Conservation (phyloP, 2,113 vertebrate genomes). For the Aphyosemion australe region DNA sequence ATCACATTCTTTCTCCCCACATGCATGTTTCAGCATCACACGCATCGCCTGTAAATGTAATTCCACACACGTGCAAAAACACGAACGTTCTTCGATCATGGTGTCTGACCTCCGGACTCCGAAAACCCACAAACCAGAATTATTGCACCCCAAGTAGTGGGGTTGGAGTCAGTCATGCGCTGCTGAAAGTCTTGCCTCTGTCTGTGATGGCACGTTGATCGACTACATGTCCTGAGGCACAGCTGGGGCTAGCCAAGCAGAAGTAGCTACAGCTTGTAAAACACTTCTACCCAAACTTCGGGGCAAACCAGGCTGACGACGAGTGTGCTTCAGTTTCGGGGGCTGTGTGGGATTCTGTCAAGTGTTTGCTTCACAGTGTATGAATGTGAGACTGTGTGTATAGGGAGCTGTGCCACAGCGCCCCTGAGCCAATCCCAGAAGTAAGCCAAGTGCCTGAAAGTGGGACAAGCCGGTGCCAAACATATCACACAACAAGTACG, state of each 20-base stretch:
- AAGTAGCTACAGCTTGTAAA: conserved; percentile 51
- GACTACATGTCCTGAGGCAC: conserved; percentile 44
- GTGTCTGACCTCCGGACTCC: conserved; percentile 41
- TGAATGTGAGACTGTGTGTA: conserved; percentile 13
- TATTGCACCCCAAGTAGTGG: conserved; percentile 46
- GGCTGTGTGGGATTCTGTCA: conserved; percentile 21
- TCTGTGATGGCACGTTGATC: conserved; percentile 56
- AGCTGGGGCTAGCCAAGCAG: conserved; percentile 49
- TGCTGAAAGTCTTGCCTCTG: conserved; percentile 45
- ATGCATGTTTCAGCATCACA: conserved; percentile 29
- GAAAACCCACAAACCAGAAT: conserved; percentile 57
- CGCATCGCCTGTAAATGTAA: conserved; percentile 39
- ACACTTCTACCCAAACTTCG: conserved; percentile 60
- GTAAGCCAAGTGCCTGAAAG: conserved; percentile 44
- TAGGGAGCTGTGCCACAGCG: conserved; percentile 24
- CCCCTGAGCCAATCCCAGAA: conserved; percentile 43
- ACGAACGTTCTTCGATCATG: conserved; percentile 40
- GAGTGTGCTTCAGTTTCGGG: conserved; percentile 16
- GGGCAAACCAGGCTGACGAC: conserved; percentile 47
- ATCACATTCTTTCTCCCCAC: conserved; percentile 46
- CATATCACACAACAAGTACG: conserved; percentile 41
- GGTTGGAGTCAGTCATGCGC: conserved; percentile 47
- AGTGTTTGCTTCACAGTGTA: conserved; percentile 21
- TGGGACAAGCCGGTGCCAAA: conserved; percentile 52
- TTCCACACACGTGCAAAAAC: conserved; percentile 40